phyloP scores from a whole-genome alignment of 35 echinoderm and acorn worm genomes.

The Holothuria glaberrima region DNA sequence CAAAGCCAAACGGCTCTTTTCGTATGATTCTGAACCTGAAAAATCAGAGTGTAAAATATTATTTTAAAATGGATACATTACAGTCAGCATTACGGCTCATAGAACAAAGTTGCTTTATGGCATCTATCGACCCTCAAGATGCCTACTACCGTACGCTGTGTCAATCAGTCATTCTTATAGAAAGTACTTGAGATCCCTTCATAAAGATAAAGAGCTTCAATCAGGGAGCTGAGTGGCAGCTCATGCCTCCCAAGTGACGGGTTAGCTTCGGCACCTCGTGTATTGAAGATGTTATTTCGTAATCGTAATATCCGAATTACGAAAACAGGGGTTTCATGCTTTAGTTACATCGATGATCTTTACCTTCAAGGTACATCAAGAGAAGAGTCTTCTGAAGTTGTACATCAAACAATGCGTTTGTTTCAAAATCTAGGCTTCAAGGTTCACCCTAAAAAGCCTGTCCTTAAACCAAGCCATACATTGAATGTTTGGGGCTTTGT shows the following conservation, averaged over 20 bases:
- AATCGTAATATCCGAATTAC: background rate
- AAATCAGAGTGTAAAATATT: constrained; percentile 10
- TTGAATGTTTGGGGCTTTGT: constrained; percentile 30
- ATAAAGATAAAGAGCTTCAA: background rate
- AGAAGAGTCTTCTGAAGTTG: background rate
- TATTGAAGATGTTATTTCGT: too few species aligned
- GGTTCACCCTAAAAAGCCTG: constrained; percentile 28
- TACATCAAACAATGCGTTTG: too few species aligned
- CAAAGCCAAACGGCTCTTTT: background rate
- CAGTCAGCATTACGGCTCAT: background rate
- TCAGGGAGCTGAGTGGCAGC: too few species aligned
- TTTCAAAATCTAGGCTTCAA: too few species aligned
- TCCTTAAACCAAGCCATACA: background rate
- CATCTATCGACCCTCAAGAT: too few species aligned
- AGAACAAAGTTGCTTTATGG: constrained; percentile 12
- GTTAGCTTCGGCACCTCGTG: background rate
- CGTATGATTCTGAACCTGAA: constrained; percentile 36
- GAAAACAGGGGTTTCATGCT: background rate
- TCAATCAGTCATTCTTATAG: background rate
- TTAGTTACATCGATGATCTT: constrained; percentile 4
- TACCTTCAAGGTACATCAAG: constrained; percentile 41
- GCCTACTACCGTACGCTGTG: too few species aligned
- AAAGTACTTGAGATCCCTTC: constrained; percentile 1
- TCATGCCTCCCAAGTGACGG: background rate
- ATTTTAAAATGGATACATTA: constrained; percentile 48